Evolutionary conservation across 2,888 invertebrate genomes (phyloP).

Genomic region (Ectemnius lituratus): DNA sequence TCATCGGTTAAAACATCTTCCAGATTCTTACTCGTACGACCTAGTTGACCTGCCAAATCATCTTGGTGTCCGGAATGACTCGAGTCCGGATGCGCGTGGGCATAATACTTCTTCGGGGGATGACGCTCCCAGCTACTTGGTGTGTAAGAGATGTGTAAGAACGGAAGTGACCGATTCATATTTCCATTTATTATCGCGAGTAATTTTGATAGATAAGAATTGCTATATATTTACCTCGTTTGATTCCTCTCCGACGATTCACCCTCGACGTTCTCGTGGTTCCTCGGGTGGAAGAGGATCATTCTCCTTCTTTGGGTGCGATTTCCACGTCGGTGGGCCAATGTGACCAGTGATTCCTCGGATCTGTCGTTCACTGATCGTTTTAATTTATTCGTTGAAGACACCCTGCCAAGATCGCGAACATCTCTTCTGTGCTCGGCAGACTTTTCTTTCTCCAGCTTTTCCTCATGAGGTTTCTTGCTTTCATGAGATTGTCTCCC

Average conservation of each 20-base stretch:
- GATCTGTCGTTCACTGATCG: background rate
- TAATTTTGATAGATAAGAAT: background rate
- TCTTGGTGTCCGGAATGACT: background rate
- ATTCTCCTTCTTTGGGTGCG: conserved; percentile 10
- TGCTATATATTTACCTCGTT: conserved; percentile 21
- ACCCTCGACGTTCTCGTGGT: background rate
- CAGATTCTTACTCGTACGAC: background rate
- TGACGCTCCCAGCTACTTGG: conserved; percentile 32
- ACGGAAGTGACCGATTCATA: background rate
- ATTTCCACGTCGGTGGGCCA: background rate
- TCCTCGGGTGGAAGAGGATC: background rate
- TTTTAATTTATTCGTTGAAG: background rate
- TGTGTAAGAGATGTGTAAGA: conserved; percentile 14
- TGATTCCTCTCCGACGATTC: background rate
- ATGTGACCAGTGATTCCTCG: background rate
- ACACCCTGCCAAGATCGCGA: too few relatives aligned
- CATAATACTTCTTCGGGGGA: conserved; percentile 64
- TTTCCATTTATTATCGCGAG: background rate
- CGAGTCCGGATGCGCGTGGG: conserved; percentile 25
- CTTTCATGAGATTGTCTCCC: conserved; percentile 3
- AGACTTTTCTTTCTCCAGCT: conserved; percentile 14
- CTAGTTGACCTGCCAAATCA: background rate
- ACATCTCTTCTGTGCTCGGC: conserved; percentile 34
- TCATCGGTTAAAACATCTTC: background rate
- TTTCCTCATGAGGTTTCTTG: conserved; percentile 11